Percentiles rank a stretch among this genome's conserved stretches.
phyloP scores from a whole-genome alignment of 2,888 invertebrate genomes.

The Leptinotarsa peninsularis region DNA sequence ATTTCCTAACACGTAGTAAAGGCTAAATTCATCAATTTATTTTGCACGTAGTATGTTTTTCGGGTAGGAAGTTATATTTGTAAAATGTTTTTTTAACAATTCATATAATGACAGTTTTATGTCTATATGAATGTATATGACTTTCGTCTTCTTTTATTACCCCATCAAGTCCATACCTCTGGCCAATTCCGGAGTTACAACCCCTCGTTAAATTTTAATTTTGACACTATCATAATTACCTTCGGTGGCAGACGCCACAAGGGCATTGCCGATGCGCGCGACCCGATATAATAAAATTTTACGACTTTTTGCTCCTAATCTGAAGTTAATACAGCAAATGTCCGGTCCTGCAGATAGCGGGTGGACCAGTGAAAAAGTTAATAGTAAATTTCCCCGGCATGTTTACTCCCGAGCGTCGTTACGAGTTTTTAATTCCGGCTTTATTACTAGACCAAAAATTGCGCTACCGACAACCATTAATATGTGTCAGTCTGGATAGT shows the following conservation, averaged over 20 bases:
- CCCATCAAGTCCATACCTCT: slow-evolving; percentile 26
- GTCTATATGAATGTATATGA: not conserved
- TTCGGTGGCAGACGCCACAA: slow-evolving; percentile 29
- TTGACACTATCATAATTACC: slow-evolving; percentile 47
- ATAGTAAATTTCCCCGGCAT: slow-evolving; percentile 57
- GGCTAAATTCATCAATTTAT: no score
- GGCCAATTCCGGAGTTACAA: slow-evolving; percentile 38
- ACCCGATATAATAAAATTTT: slow-evolving; percentile 54
- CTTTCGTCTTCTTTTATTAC: slow-evolving; percentile 9
- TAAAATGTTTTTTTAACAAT: not conserved
- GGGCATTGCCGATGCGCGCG: slow-evolving; percentile 24
- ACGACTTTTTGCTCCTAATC: slow-evolving; percentile 57
- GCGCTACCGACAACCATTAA: slow-evolving; percentile 57
- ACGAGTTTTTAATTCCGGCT: slow-evolving; percentile 64
- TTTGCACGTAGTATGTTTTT: no score
- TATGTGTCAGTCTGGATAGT: slow-evolving; percentile 40
- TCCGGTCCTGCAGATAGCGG: slow-evolving; percentile 46
- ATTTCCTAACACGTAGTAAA: no score
- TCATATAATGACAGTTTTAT: not conserved
- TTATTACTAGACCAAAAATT: slow-evolving; percentile 55
- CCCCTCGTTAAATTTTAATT: slow-evolving; percentile 44
- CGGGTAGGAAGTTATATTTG: not conserved
- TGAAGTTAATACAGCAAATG: slow-evolving; percentile 58
- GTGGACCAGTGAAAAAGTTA: slow-evolving; percentile 56
- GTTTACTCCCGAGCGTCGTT: slow-evolving; percentile 59